Percentiles rank a stretch among this genome's conserved stretches.
Evolutionary conservation across 1,140 invertebrate species (phyloP).

Genomic region (Thaumatotibia leucotreta): DNA sequence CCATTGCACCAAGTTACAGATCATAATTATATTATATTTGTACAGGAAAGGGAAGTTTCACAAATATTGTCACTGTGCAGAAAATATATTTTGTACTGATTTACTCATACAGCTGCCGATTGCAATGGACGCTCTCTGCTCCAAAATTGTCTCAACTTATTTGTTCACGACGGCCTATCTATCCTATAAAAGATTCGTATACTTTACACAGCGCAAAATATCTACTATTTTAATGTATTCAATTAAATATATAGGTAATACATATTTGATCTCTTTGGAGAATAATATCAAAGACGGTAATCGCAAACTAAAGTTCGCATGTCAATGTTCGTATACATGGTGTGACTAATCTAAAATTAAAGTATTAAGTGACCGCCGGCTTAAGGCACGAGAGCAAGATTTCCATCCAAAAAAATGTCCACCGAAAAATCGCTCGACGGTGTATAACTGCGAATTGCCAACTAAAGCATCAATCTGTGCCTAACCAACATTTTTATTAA

Average conservation of each 20-base stretch:
- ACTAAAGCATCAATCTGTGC: constrained; percentile 44
- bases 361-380: constrained; percentile 46
- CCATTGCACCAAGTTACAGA: neutral
- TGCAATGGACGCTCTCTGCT: neutral
- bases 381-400: constrained; percentile 65
- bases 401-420: constrained; percentile 20
- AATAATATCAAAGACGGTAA: constrained; percentile 39
- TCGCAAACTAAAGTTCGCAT: constrained; percentile 42
- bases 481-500: constrained; percentile 39
- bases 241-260: constrained; percentile 36
- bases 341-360: constrained; percentile 31
- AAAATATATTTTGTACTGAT: neutral
- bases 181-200: constrained; percentile 54
- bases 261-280: constrained; percentile 59
- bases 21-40: neutral
- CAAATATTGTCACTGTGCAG: neutral
- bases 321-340: constrained; percentile 30
- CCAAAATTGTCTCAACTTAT: constrained; percentile 20
- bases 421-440: constrained; percentile 17
- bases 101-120: neutral
- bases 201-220: constrained; percentile 61
- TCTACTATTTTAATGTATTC: constrained; percentile 34
- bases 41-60: neutral
- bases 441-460: constrained; percentile 29
- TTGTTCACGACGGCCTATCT: constrained; percentile 30